phyloP scores from a whole-genome alignment of 2,113 vertebrate species.

The Leucopsar rothschildi region DNA sequence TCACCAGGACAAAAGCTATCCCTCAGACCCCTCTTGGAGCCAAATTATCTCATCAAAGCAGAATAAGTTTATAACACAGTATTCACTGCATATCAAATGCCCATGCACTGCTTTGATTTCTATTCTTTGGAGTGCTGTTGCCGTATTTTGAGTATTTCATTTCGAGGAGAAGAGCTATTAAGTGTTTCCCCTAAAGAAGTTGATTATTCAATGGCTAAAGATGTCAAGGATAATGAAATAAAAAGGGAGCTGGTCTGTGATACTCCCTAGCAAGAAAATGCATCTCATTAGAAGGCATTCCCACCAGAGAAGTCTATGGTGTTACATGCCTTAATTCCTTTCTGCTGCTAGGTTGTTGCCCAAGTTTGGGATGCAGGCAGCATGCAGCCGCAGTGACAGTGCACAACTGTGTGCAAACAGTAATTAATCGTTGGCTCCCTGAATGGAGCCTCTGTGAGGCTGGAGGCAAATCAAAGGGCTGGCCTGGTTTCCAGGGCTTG shows the following conservation, averaged over 20 bases:
- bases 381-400: background rate
- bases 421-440: slow-evolving; percentile 46
- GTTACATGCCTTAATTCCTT: slow-evolving; percentile 24
- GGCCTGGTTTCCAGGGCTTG: background rate
- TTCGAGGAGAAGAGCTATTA: slow-evolving; percentile 58
- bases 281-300: slow-evolving; percentile 31
- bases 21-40: slow-evolving; percentile 43
- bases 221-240: slow-evolving; percentile 53
- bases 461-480: slow-evolving; percentile 52
- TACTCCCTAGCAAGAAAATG: background rate
- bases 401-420: slow-evolving; percentile 45
- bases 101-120: slow-evolving; percentile 15
- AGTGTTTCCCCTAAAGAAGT: slow-evolving; percentile 40
- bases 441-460: slow-evolving; percentile 61
- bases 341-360: slow-evolving; percentile 20
- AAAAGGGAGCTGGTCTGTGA: background rate
- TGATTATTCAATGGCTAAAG: slow-evolving; percentile 55
- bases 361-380: slow-evolving; percentile 44
- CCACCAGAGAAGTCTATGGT: background rate
- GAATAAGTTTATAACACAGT: background rate
- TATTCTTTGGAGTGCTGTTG: slow-evolving; percentile 28
- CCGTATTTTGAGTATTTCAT: slow-evolving; percentile 43
- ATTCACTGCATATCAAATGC: slow-evolving; percentile 41
- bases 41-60: slow-evolving; percentile 61
- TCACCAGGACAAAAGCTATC: slow-evolving; percentile 22